phyloP scores from a whole-genome alignment of 2,113 vertebrate species.

The Malurus melanocephalus region DNA sequence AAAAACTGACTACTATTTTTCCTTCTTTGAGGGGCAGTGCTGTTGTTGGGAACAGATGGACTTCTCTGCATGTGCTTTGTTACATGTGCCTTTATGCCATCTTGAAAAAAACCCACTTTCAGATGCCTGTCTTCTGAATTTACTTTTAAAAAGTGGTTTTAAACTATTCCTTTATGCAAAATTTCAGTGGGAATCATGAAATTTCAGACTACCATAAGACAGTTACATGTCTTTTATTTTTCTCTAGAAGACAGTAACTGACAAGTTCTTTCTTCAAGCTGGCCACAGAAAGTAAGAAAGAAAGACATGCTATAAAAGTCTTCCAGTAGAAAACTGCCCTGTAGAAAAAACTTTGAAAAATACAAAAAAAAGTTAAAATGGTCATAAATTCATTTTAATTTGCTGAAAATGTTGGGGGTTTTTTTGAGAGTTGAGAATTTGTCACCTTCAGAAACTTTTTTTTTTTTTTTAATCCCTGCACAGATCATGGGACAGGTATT shows the following conservation, averaged over 20 bases:
- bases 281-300: not conserved
- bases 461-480: no score
- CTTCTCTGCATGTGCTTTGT: not conserved
- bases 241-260: not conserved
- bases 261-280: not conserved
- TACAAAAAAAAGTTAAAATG: not conserved
- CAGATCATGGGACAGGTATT: fast-evolving
- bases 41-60: not conserved
- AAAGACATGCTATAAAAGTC: not conserved
- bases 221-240: not conserved
- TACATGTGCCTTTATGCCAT: not conserved
- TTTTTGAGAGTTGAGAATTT: not conserved
- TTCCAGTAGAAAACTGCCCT: not conserved
- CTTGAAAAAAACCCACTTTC: not conserved
- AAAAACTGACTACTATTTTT: not conserved
- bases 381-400: not conserved
- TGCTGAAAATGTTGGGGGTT: not conserved
- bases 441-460: fast-evolving
- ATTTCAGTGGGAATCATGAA: not conserved
- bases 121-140: not conserved
- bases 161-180: not conserved
- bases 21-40: not conserved
- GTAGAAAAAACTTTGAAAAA: not conserved
- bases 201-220: not conserved
- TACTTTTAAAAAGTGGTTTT: not conserved